These are phyloP conservation scores for Cosmorhoe ocellata DNA, from an alignment of 2,888 invertebrate genomes.

Conservation along the genomic window DNA sequence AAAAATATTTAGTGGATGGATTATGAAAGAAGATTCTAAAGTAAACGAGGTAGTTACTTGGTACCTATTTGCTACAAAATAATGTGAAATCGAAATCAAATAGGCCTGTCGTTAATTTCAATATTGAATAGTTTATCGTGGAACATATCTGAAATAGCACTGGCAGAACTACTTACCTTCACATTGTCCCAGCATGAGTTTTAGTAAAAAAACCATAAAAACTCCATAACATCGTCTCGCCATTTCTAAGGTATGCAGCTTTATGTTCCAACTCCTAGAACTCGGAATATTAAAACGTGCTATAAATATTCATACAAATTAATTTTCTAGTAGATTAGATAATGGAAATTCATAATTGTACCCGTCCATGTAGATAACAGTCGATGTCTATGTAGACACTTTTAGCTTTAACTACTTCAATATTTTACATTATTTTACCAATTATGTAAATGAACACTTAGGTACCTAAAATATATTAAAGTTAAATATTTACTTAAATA, in stretches of 20 bases:
- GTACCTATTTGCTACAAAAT: too few species aligned
- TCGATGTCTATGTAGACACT: not conserved
- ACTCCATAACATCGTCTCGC: constrained; percentile 10
- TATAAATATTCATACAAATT: constrained; percentile 14
- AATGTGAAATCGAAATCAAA: too few species aligned
- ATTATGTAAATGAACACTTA: too few species aligned
- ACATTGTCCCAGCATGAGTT: constrained; percentile 3
- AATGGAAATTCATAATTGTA: constrained; percentile 8
- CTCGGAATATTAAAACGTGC: constrained; percentile 6
- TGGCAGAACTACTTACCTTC: constrained; percentile 10
- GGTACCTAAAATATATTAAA: too few species aligned
- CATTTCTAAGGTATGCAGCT: constrained; percentile 14
- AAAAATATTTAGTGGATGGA: not conserved
- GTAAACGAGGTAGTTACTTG: too few species aligned
- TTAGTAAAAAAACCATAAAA: constrained; percentile 14
- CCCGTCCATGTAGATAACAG: not conserved
- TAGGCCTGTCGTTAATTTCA: too few species aligned
- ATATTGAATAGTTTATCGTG: too few species aligned
- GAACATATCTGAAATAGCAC: too few species aligned
- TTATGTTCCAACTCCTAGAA: constrained; percentile 6
- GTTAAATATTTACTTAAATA: too few species aligned
- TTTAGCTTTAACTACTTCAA: not conserved
- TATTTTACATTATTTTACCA: too few species aligned
- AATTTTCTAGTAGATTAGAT: constrained; percentile 16
- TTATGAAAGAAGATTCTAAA: too few species aligned